Base-by-base conservation (phyloP, 2,888 invertebrate species). In the Tachina fera region DNA sequence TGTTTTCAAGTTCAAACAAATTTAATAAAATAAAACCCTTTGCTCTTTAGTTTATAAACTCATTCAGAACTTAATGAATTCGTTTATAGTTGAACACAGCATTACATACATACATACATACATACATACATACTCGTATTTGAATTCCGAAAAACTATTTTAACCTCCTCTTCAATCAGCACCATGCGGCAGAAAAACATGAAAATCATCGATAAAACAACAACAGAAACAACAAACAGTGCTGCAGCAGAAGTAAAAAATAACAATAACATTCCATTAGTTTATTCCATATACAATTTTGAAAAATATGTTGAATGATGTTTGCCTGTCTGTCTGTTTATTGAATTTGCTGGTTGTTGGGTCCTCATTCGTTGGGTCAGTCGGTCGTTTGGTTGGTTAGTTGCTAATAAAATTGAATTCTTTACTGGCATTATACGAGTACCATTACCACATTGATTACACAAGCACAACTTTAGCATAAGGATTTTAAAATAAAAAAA, bases 211-310 rank as follows among this genome's bases (percentile, higher is more conserved):
- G 67, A 49, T 60, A 74, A 31, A 67, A 43, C 19, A 65, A 13
- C 53, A 67, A 31, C n/a, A 49, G 6, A 19, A 68, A 49, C 49
- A 67, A 67, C 22, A 58, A 8, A 13, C 22, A 58, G 58, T 19
- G n/a, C 19, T 16, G 22, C 16, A 56, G 45, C 67, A 80, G 81
- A 68, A 77, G 68, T 68, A 82, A 58, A 31, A 45, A 80, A 76
- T 76, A 80, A 80, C 80, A 84, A 81, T 74, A 82, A 74, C 77
- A 81, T 85, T 85, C 85, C 77, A 85, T 82, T 78, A 81, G 72
- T 81, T 78, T 85, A 78, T 85, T 74, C 58, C 56, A 68, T 70
- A 68, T 49, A 58, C 31, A 31, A 31, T 31, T 31, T 72, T 19
- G n/a, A 56, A 39, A 74, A 78, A 78, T 16, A 67, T 60, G 39